Percentiles rank a stretch among this genome's conserved stretches.
These are phyloP conservation scores for Sialis fuliginosa DNA, from an alignment of 2,888 invertebrate genomes.

Conservation along the genomic window DNA sequence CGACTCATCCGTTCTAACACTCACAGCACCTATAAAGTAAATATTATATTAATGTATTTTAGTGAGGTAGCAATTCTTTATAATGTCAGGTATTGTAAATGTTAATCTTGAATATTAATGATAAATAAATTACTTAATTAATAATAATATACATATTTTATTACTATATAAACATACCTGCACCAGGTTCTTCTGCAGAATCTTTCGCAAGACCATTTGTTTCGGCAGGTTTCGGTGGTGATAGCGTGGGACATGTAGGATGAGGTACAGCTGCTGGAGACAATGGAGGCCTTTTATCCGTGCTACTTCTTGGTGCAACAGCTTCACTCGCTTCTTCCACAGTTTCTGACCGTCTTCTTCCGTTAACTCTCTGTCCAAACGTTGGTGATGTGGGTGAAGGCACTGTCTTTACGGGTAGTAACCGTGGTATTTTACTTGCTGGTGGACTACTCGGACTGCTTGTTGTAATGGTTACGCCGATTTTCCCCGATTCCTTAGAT, in stretches of 20 bases:
- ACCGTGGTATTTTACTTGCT: conserved; percentile 26
- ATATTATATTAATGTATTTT: too few species aligned
- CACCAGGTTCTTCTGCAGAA: conserved; percentile 7
- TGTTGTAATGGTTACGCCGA: conserved; percentile 78
- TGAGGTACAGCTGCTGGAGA: conserved; percentile 22
- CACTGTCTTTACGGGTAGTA: conserved; percentile 23
- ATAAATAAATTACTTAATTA: conserved; percentile 2
- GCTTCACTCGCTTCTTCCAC: conserved; percentile 23
- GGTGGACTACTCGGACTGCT: conserved; percentile 35
- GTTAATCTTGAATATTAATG: too few species aligned
- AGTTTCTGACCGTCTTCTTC: conserved; percentile 26
- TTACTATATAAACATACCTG: conserved; percentile 2
- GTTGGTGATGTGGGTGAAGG: conserved; percentile 27
- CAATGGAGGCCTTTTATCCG: conserved; percentile 19
- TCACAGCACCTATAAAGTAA: not conserved
- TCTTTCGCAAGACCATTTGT: conserved; percentile 5
- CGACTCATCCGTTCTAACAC: conserved; percentile 9
- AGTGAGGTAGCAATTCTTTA: too few species aligned
- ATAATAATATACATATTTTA: conserved; percentile 7
- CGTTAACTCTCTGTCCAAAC: conserved; percentile 23
- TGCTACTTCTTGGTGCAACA: conserved; percentile 21
- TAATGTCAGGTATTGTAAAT: too few species aligned
- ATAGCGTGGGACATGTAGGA: conserved; percentile 17
- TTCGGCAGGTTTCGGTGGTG: conserved; percentile 8
- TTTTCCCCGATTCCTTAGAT: conserved; percentile 73